Base-by-base conservation (phyloP, 1,140 invertebrate genomes). In the Megathymus violae region DNA sequence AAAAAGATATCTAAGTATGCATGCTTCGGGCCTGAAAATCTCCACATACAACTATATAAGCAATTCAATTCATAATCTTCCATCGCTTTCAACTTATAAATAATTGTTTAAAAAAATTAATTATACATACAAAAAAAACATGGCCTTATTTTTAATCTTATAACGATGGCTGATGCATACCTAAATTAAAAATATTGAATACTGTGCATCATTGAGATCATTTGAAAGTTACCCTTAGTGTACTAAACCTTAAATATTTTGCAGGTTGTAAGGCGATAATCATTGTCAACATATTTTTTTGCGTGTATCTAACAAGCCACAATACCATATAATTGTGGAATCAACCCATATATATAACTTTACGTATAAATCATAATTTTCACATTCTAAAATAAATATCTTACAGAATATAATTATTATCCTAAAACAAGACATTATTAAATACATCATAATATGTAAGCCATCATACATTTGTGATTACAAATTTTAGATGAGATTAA, bases 121-220 rank as follows among this genome's bases (percentile, higher is more conserved):
- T 36, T 11, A n/a, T 59, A 40, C 52, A 51, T 51, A 64, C 59
- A 71, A 27, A 71, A 76, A 62, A 70, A 69, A 67, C 61, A 71
- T 71, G 59, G 59, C 62, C 61, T 59, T 63, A 47, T 62, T 64
- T 62, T 38, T 67, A 11, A 63, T 36, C 31, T 61, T 67, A 64
- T 50, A 75, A 74, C 54, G 70, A 78, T 73, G 75, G 78, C 80
- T 72, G 80, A 79, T 76, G 78, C 74, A 71, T 61, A 60, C 71
- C 64, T 58, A 67, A 71, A 65, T 62, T 67, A 56, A 68, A 70
- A 65, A 62, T 69, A 74, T 66, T 62, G 60, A 81, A 81, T 84
- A 85, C 76, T 85, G 76, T 77, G 80, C 75, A 88, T 81, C 74
- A 72, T 71, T 83, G 85, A 88, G 85, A 88, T 88, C 85, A 85